Base-by-base conservation (phyloP, 2,888 invertebrate species). In the Carterocephalus palaemon region DNA sequence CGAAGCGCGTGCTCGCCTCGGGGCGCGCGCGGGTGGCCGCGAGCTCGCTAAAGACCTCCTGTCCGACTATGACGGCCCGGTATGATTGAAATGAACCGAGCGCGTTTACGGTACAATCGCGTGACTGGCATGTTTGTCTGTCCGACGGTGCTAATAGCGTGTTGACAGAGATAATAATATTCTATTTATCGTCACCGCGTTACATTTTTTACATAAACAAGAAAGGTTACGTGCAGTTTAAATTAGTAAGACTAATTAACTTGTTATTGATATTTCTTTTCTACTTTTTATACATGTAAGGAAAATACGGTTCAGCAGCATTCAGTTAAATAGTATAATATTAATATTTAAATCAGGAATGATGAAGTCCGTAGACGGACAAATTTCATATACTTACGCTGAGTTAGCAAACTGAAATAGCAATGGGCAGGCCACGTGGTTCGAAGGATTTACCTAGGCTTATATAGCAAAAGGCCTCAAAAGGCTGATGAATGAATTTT, bases 1-100 rank as follows among this genome's bases (percentile, higher is more conserved):
- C 62, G 36, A 61, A 65, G 69, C 78, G 75, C 83, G 81, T 82
- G 83, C 70, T 66, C 54, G 80, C 81, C 79, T 28, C 61, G 52
- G 73, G 79, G 68, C 59, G 55, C 73, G 61, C 72, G 74, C 80
- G 79, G 82, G 82, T 84, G 83, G 77, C 62, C 52, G 42, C 53
- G 41, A 50, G 20, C 64, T 59, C 63, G 67, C 70, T 73, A 70
- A 72, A 67, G 65, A 70, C 72, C 67, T 71, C 60, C 63, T 69
- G 68, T 70, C 67, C 59, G 51, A 45, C 52, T 62, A 63, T 76
- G 70, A 71, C 69, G 64, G 66, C 70, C 57, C 62, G 63, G 64
- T 43, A 53, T 54, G 45, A 46, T 46, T 46, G 45, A 45, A 45
- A 45, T 38, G 31, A 45, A 45, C 31, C 45, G 9, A 38, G 37